These are phyloP conservation scores for Rhopalosiphum maidis DNA, from an alignment of 1,140 invertebrate genomes.

Conservation along the genomic window DNA sequence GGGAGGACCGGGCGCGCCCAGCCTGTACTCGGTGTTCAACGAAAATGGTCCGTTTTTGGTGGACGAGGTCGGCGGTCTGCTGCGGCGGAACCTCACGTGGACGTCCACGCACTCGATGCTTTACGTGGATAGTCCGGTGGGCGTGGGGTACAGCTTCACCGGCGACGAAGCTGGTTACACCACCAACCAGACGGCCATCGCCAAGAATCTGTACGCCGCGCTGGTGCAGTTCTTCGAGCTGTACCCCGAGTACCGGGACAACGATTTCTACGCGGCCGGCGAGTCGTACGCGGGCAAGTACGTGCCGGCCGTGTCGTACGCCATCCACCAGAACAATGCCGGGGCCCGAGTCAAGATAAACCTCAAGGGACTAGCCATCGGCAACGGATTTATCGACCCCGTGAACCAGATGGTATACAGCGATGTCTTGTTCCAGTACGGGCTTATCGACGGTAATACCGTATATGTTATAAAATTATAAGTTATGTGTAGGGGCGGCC, in stretches of 20 bases:
- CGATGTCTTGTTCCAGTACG: conserved; percentile 81
- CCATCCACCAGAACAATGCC: conserved; percentile 65
- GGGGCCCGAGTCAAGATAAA: conserved; percentile 72
- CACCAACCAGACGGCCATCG: conserved; percentile 72
- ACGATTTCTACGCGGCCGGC: conserved; percentile 63
- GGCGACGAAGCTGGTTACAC: conserved; percentile 70
- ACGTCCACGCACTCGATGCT: conserved; percentile 75
- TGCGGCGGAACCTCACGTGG: conserved; percentile 70
- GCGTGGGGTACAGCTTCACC: conserved; percentile 72
- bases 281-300: conserved; percentile 70
- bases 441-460: conserved; percentile 62
- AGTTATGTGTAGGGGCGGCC: not conserved
- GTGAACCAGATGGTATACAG: conserved; percentile 79
- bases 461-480: not conserved
- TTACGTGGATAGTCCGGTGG: conserved; percentile 90
- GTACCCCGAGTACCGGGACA: conserved; percentile 63
- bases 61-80: conserved; percentile 61
- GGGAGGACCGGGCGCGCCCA: conserved; percentile 76
- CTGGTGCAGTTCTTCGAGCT: conserved; percentile 77
- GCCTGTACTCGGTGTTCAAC: conserved; percentile 76
- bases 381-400: conserved; percentile 85
- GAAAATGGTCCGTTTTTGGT: conserved; percentile 70
- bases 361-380: conserved; percentile 79
- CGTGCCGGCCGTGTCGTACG: conserved; percentile 66
- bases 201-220: conserved; percentile 71